Evolutionary conservation across 1,140 invertebrate genomes (phyloP), one percentile per base, ranked within the genome.

Genomic region (Drepana arcuata): DNA sequence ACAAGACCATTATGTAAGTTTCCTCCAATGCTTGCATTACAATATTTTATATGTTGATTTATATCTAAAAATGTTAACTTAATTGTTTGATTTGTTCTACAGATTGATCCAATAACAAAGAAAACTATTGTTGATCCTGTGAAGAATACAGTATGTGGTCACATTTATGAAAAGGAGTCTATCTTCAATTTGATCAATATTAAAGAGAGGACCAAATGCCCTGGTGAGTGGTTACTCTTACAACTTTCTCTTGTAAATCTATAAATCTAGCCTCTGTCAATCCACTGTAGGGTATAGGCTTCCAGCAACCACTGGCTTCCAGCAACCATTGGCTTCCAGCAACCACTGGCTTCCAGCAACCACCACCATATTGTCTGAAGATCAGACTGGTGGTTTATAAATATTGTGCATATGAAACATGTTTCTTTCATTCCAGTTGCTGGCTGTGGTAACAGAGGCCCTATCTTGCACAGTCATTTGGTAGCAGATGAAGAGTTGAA

Each of bases 81-180:
- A 9, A 5, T 21, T 9, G 4, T 5, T 21, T 9, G 9, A 4
- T 4, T 21, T 21, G 18, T 26, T 25, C 63, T 69, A 9, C 64
- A 81, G 79, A 80, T 87, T 30, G 86, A 88, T 66, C 86, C 87
- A 14, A 85, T 88, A 30, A 83, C 85, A 2, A 87, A 87, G 44
- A 78, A 48, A 18, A 59, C 68, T 14, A 86, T 88, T 30, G 48
- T 47, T 1, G 62, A 86, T 41, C 87, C 87, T 24, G 78, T 88
- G 7, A 84, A 70, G 57, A 88, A 88, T 53, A 67, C 36, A 23
- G 41, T 65, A 1, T 88, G 87, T 55, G 83, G 84, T 2, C 87
- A 88, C 32, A 55, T 86, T 2, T 88, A 88, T 54, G 87, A 88
- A 38, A 61, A 48, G 16, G 54, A 60, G 2, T 74, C 71, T 16